Percentiles rank a stretch among this genome's conserved stretches.
Evolutionary conservation across 2,797 vertebrate species (phyloP).

Genomic region (Sandelia bainsii): DNA sequence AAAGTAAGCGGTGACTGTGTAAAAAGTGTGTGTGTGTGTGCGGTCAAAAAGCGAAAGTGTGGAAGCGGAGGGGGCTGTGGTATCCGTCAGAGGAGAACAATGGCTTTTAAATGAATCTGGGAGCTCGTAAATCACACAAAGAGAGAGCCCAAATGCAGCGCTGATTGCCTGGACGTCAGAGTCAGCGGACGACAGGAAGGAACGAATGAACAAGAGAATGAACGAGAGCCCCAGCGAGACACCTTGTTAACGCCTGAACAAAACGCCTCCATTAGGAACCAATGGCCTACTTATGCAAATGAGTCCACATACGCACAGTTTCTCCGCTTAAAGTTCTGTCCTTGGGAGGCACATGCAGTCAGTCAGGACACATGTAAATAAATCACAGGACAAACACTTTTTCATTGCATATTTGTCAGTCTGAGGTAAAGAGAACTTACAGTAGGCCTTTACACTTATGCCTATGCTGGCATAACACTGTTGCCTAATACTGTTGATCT

Average conservation of each 20-base stretch:
- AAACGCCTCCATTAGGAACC: conserved; percentile 83
- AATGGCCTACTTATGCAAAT: conserved; percentile 85
- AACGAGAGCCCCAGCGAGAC: conserved; percentile 80
- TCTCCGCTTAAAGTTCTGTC: conserved; percentile 71
- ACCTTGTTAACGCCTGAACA: conserved; percentile 85
- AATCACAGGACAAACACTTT: conserved; percentile 73
- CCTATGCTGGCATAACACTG: conserved; percentile 21
- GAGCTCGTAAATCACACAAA: conserved; percentile 86
- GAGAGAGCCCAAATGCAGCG: conserved; percentile 82
- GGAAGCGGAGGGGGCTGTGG: conserved; percentile 75
- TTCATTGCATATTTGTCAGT: conserved; percentile 47
- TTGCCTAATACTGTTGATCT: conserved; percentile 30
- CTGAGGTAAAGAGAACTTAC: conserved; percentile 32
- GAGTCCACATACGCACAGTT: conserved; percentile 66
- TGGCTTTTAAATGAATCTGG: conserved; percentile 88
- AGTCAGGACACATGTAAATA: conserved; percentile 78
- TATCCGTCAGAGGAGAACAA: conserved; percentile 86
- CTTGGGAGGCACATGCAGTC: conserved; percentile 72
- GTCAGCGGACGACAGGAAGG: conserved; percentile 80
- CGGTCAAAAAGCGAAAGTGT: conserved; percentile 62
- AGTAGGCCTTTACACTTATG: conserved; percentile 22
- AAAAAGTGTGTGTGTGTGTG: conserved; percentile 53
- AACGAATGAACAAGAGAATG: conserved; percentile 73
- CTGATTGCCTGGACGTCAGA: conserved; percentile 84
- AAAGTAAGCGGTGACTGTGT: conserved; percentile 77